Percentiles rank a stretch among this genome's conserved stretches.
Evolutionary conservation across 2,888 invertebrate genomes (phyloP).

Genomic region (Seira musarum): DNA sequence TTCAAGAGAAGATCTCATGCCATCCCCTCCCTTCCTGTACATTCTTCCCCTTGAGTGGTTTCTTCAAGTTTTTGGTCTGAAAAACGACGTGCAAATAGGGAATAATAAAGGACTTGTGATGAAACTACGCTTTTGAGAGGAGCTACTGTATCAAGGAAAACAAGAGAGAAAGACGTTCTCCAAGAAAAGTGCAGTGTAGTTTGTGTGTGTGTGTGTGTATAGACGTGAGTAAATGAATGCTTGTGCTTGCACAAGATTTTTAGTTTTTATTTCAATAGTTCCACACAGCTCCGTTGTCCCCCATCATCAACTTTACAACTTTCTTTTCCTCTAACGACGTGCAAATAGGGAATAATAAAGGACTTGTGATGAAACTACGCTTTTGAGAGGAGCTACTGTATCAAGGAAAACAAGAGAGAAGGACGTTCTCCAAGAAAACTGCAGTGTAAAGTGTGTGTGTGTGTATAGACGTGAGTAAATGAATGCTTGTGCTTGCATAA

Average conservation of each 20-base stretch:
- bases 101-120: not conserved
- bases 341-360: slow-evolving; percentile 6
- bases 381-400: not conserved
- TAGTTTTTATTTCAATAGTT: not conserved
- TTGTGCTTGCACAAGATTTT: not conserved
- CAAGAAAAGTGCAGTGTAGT: not conserved
- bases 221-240: slow-evolving; percentile 10
- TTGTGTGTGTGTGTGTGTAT: not conserved
- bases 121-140: not conserved
- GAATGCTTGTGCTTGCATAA: slow-evolving; percentile 10
- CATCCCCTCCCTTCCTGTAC: not conserved
- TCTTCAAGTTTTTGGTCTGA: not conserved
- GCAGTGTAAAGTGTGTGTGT: not conserved
- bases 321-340: slow-evolving; percentile 30
- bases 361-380: not conserved
- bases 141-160: not conserved
- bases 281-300: not conserved
- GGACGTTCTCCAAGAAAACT: not conserved
- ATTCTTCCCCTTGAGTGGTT: slow-evolving; percentile 4
- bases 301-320: slow-evolving; percentile 51
- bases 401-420: not conserved
- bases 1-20: not conserved
- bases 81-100: slow-evolving; percentile 7
- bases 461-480: slow-evolving; percentile 1
- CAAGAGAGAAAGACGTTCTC: not conserved